Percentiles rank a stretch among this genome's conserved stretches.
Evolutionary conservation across 2,113 vertebrate species (phyloP).

Genomic region (Pterocles burchelli): DNA sequence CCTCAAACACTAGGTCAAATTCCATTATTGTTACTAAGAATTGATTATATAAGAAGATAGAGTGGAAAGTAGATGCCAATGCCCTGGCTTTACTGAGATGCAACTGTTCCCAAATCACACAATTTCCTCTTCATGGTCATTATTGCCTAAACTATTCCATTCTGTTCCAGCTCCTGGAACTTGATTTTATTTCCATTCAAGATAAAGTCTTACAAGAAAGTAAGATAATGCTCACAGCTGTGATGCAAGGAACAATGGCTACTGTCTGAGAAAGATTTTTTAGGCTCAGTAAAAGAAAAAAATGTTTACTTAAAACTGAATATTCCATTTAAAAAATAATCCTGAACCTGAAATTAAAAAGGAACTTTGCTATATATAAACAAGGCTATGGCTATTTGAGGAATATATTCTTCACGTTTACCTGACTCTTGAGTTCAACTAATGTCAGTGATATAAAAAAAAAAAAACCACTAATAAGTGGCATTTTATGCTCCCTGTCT

Average conservation of each 20-base stretch:
- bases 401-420: neutral
- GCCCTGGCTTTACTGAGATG: neutral
- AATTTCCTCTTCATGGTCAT: constrained; percentile 24
- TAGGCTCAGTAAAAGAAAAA: neutral
- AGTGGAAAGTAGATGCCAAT: neutral
- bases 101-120: neutral
- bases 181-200: neutral
- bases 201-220: neutral
- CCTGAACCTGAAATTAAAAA: neutral
- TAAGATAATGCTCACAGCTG: neutral
- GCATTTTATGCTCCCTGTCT: neutral
- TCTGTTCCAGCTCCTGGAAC: neutral
- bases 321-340: neutral
- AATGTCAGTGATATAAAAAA: neutral
- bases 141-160: neutral
- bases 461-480: neutral
- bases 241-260: neutral
- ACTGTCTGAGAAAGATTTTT: neutral
- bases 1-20: neutral
- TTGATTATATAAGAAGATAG: neutral
- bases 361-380: neutral
- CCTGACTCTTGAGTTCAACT: fast-evolving
- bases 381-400: neutral
- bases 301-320: neutral
- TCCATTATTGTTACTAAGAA: neutral